A percentile compares a stretch with the other conserved stretches of the same genome.
phyloP scores from a whole-genome alignment of 2,888 invertebrate species.

The Ectemnius continuus region DNA sequence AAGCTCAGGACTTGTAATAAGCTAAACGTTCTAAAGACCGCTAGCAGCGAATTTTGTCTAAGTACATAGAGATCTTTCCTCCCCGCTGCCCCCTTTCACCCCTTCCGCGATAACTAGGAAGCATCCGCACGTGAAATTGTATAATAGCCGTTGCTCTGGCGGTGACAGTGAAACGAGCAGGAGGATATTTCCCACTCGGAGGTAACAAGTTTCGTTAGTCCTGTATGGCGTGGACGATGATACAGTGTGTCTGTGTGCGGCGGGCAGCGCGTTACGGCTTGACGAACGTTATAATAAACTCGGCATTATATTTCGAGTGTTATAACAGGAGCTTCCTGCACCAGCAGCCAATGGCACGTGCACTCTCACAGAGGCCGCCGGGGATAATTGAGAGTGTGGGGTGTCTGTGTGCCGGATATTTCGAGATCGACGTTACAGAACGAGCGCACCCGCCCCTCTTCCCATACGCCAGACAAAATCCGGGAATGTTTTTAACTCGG shows the following conservation, averaged over 20 bases:
- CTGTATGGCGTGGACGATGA: conserved; percentile 4
- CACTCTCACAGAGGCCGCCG: background rate
- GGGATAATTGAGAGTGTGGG: conserved; percentile 24
- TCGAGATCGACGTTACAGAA: conserved; percentile 4
- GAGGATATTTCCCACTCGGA: conserved; percentile 32
- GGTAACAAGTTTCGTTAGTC: conserved; percentile 60
- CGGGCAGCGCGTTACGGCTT: conserved; percentile 19
- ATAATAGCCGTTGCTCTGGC: conserved; percentile 34
- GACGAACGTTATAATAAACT: conserved; percentile 69
- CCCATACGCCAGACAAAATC: too few relatives aligned
- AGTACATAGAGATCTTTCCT: conserved; percentile 21
- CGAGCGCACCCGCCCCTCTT: conserved; percentile 15
- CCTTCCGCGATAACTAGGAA: background rate
- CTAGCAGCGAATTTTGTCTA: conserved; percentile 50
- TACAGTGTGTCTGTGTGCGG: conserved; percentile 21
- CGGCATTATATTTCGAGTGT: conserved; percentile 64
- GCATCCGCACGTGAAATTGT: conserved; percentile 47
- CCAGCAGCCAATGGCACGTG: conserved; percentile 19
- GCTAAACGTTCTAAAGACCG: conserved; percentile 41
- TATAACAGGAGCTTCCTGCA: conserved; percentile 20
- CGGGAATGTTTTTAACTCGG: too few relatives aligned
- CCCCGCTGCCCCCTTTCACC: too few relatives aligned
- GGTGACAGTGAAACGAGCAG: conserved; percentile 23
- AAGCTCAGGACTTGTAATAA: conserved; percentile 23
- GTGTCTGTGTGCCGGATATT: background rate